Base-by-base conservation (phyloP, 2,113 vertebrate genomes). In the Lucifuga dentata region DNA sequence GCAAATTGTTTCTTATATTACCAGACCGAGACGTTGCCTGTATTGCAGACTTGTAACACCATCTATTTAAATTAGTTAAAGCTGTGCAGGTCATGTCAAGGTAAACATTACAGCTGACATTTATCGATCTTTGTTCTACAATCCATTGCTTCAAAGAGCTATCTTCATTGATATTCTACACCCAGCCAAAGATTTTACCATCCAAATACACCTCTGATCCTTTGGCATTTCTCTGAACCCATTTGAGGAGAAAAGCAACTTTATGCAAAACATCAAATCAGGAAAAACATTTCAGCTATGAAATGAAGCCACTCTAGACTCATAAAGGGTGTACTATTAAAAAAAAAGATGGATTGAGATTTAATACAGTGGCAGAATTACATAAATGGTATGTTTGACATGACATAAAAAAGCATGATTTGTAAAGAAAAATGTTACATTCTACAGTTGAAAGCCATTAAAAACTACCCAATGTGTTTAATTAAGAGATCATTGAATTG, bases 401-500 rank as follows among this genome's bases (percentile, higher is more conserved):
- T 16, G 38, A 17, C 29, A 51, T 57, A 29, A 52, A 74, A 38
- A 21, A 19, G 21, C 53, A 12, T 21, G 17, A 63, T 69, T 68
- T 58, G 24, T 11, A 53, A 58, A 57, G 45, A 3, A 60, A 26
- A 12, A 64, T 24, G n/a, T 49, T 60, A 39, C n/a, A n/a, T n/a
- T 45, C 17, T 23, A n/a, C 16, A 43, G 41, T 63, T 70, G 35
- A 38, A 51, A 73, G 11, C 16, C 52, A 82, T 80, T 66, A 62
- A 67, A 62, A 69, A 66, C 40, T 43, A 57, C 59, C 53, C 43
- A 76, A 43, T 73, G 49, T 60, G 53, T 51, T 74, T 76, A 76
- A 79, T 84, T 85, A 76, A 78, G 58, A 68, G 71, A 84, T 75
- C 64, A 76, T 79, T 78, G n/a, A 46, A 84, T 55, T 51, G 50